Base-by-base conservation (phyloP, 2,888 invertebrate genomes). In the Allophyes oxyacanthae region DNA sequence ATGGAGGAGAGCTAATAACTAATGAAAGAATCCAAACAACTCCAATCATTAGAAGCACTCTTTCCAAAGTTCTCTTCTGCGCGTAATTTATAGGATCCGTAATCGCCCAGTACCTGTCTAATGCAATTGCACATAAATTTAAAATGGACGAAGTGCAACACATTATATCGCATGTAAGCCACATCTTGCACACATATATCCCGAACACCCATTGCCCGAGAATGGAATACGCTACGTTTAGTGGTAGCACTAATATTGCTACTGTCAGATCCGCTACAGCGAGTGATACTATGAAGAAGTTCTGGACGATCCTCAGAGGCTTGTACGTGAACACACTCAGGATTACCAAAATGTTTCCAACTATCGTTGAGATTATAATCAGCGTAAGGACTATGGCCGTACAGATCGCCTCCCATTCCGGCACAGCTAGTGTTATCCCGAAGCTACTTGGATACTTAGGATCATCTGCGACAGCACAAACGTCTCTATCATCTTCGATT, bases 141-240 rank as follows among this genome's bases (percentile, higher is more conserved):
- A 99, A 91, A 82, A 99, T 99, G 59, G 98, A 98, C 40, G 99
- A 98, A 2, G 99, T 99, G 90, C 99, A 99, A 84, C 98, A 98
- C 85, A 99, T 95, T 42, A 99, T 98, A 88, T 99, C 99, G 83
- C 98, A 98, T 7, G 98, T 98, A 32, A 99, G 95, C 98, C 99
- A 99, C 95, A 99, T 96, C 91, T 98, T 98, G 94, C 99, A 99
- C 65, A 98, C 93, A 77, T 97, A 97, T 81, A 98, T 98, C 14
- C 98, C 99, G 80, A 99, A 98, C 62, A 98, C 96, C 99, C 99
- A 99, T 83, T 97, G 95, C 63, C 98, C 98, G 30, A 98, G 94
- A 51, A 99, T 96, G 9, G 97, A 97, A 87, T 99, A 98, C 43
- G 98, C 98, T 37, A 99, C 98, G 91, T 98, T 99, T 76, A 99